Percentiles rank a stretch among this genome's conserved stretches.
These are phyloP conservation scores for Acanthopleura granulata DNA, from an alignment of 2,888 invertebrate genomes.

Conservation along the genomic window DNA sequence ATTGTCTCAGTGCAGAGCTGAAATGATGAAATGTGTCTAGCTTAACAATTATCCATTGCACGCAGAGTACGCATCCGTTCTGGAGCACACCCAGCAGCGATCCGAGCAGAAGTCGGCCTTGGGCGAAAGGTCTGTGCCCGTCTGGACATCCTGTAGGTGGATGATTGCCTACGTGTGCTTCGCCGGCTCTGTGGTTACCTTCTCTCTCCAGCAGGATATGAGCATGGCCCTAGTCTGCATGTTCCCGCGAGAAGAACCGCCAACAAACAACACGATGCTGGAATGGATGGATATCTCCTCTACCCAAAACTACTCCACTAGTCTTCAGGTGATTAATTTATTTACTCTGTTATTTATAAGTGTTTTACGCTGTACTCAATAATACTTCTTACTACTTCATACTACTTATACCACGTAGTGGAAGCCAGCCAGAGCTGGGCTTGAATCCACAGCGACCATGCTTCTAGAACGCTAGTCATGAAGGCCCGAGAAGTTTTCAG, in stretches of 20 bases:
- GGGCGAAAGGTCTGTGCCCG: neutral
- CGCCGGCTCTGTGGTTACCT: neutral
- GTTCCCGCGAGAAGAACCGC: neutral
- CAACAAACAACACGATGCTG: neutral
- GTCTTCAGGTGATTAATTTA: neutral
- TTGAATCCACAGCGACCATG: too few species aligned
- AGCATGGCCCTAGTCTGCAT: conserved; percentile 11
- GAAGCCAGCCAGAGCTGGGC: too few species aligned
- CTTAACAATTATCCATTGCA: neutral
- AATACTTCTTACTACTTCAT: too few species aligned
- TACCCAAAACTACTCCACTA: neutral
- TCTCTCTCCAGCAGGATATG: neutral
- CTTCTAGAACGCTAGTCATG: too few species aligned
- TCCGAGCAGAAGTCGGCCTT: neutral
- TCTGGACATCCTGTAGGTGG: conserved; percentile 3
- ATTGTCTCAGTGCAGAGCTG: too few species aligned
- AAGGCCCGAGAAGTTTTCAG: too few species aligned
- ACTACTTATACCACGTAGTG: too few species aligned
- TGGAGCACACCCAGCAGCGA: conserved; percentile 11
- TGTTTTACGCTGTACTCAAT: too few species aligned
- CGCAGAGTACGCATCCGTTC: neutral
- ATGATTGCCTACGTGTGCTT: conserved; percentile 2
- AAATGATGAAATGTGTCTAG: neutral
- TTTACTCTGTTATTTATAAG: neutral
- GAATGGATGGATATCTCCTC: neutral